These are phyloP conservation scores for Catharus minimus DNA, from an alignment of 2,113 vertebrate species.

Conservation along the genomic window DNA sequence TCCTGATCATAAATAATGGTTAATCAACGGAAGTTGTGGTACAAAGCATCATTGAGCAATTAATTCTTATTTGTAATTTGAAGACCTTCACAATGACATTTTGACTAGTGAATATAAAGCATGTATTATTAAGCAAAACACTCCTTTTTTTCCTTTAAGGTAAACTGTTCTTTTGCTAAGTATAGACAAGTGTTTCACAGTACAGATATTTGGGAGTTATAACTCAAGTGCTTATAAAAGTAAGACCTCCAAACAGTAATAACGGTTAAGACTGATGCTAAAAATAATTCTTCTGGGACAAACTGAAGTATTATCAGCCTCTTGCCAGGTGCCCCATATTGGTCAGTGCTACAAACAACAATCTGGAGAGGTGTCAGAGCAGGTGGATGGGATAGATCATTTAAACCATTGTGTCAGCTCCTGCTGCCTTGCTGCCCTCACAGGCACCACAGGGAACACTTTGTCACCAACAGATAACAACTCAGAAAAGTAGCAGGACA, in stretches of 20 bases:
- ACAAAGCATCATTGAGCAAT: not conserved
- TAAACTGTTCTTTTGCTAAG: not conserved
- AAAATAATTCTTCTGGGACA: not conserved
- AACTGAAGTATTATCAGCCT: not conserved
- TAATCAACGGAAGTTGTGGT: not conserved
- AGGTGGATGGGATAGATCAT: not conserved
- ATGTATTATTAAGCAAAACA: not conserved
- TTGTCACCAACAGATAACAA: not conserved
- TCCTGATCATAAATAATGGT: not conserved
- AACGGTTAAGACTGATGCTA: not conserved
- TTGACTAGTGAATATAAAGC: not conserved
- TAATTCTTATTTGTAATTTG: not conserved
- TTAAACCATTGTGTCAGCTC: accelerated
- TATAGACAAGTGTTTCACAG: not conserved
- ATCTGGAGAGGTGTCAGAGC: accelerated
- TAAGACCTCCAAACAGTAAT: not conserved
- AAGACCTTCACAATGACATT: not conserved
- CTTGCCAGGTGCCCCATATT: accelerated
- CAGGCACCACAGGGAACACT: accelerated
- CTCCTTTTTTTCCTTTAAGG: not conserved
- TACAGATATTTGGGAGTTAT: not conserved
- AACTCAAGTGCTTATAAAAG: not conserved
- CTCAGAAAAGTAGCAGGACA: not conserved
- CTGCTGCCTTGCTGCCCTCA: not conserved
- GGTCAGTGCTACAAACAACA: accelerated